Evolutionary conservation across 2,797 vertebrate genomes (phyloP).

Genomic region (Chiloscyllium punctatum): DNA sequence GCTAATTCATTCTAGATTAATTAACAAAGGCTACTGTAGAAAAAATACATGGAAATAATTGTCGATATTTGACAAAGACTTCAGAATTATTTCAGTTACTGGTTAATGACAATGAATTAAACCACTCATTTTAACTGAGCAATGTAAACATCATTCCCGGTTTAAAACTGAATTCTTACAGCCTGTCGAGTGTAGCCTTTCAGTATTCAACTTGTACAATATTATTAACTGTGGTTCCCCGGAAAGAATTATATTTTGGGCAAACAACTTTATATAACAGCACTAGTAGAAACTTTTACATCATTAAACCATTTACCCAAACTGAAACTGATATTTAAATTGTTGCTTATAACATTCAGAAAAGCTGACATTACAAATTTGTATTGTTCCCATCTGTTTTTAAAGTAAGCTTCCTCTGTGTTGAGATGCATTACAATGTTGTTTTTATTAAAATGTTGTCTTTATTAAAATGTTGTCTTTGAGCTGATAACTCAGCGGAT

Average conservation of each 20-base stretch:
- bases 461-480: not conserved
- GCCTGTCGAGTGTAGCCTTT: not conserved
- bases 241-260: constrained; percentile 8
- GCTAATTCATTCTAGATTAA: not conserved
- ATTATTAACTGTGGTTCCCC: not conserved
- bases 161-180: not conserved
- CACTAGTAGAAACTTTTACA: not conserved
- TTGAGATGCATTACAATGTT: not conserved
- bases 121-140: not conserved
- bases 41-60: constrained; percentile 36
- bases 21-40: constrained; percentile 2
- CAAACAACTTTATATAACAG: not conserved
- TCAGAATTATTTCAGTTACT: not conserved
- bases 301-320: not conserved
- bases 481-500: not conserved
- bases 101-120: constrained; percentile 9
- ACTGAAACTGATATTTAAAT: constrained; percentile 6
- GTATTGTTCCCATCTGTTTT: not conserved
- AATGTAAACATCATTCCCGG: constrained; percentile 10
- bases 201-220: not conserved
- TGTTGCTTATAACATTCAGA: not conserved
- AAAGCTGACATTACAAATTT: not conserved
- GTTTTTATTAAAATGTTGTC: not conserved
- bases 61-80: constrained; percentile 10
- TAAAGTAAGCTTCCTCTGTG: not conserved